Evolutionary conservation across 2,888 invertebrate species (phyloP), one percentile per base, ranked within the genome.

Genomic region (Trachelus iudaicus): DNA sequence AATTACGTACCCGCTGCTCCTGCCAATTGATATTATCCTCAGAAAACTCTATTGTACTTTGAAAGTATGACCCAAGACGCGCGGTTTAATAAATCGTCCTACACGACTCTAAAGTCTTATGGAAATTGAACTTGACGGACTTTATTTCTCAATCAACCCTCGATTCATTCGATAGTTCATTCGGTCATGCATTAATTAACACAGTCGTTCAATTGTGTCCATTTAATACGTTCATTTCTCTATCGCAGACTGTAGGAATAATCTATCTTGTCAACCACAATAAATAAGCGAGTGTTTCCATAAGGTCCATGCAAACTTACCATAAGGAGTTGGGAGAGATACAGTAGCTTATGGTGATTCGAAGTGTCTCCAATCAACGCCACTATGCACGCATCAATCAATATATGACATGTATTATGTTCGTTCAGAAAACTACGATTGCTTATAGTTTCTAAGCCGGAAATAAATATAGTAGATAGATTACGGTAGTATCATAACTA

Each of bases 311-410:
- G 90, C 90, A 92, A 91, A 93, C 93, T 92, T 92, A 93, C 93
- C 92, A 93, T 88, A 80, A 92, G 92, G 85, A 93, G 92, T 92
- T 93, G 93, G 82, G 93, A 93, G 86, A 93, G 92, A 90, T 93
- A 93, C 89, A 93, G 93, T 87, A 93, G 92, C 90, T 92, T 93
- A 92, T 93, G 93, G 87, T 93, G 93, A 90, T 93, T 93, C 91
- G 92, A 93, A 90, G 93, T 93, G 83, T 93, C 93, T 90, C 93
- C 93, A 90, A 93, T 92, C 89, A 93, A 93, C 90, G 93, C 93
- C 90, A 90, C 90, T 90, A 90, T 86, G 87, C 85, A 87, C 88
- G 89, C 89, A 88, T 86, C 85, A 56, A 56, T 56, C 56, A 56
- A 56, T 9, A 40, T 40, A 56, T 56, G 56, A 56, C 56, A 56